Evolutionary conservation across 37 sponge, comb jelly and placozoan genomes (phyloP), one percentile per base, ranked within the genome.

Genomic region (Dysidea cf. avara): DNA sequence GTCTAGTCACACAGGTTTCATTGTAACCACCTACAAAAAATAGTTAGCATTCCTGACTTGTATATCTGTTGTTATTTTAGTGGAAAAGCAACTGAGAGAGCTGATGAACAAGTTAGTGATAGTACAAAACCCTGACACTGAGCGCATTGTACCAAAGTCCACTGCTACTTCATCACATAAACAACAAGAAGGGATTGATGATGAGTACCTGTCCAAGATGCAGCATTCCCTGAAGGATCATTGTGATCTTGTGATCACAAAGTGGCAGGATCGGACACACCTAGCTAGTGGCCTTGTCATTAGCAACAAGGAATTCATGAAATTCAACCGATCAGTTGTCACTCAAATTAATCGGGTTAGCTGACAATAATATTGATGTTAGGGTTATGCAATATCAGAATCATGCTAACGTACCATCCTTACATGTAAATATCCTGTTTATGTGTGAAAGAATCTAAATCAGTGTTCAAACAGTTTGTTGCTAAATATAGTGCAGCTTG

Each of bases 241-340:
- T 51, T 70, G 81, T 24, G 71, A 89, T 53, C 61, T 61, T 35
- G 65, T 72, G 7, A 77, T 91, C 37, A 33, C 73, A 17, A 91
- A 91, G 56, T 91, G 91, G 91, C 76, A 47, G 68, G 74, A 49
- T 37, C 85, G 74, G 56, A 62, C 77, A 0, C 37, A 39, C 39
- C 75, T 91, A 52, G 59, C 79, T 46, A 79, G 74, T 50, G 87
- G 83, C 29, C 85, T 78, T 50, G 17, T 81, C 35, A 79, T 69
- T 31, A 82, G 57, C 68, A 91, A 91, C 65, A 83, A 86, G 82
- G 63, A 81, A 0, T 90, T 85, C 52, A 17, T 84, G 20, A 67
- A 84, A 40, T 66, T 85, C 53, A 83, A 85, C 66, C 64, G 62
- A 18, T 76, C 82, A 16, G 71, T 80, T 7, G 33, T 81, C 11